phyloP scores from a whole-genome alignment of 2,797 vertebrate genomes.

The Periophthalmus magnuspinnatus region DNA sequence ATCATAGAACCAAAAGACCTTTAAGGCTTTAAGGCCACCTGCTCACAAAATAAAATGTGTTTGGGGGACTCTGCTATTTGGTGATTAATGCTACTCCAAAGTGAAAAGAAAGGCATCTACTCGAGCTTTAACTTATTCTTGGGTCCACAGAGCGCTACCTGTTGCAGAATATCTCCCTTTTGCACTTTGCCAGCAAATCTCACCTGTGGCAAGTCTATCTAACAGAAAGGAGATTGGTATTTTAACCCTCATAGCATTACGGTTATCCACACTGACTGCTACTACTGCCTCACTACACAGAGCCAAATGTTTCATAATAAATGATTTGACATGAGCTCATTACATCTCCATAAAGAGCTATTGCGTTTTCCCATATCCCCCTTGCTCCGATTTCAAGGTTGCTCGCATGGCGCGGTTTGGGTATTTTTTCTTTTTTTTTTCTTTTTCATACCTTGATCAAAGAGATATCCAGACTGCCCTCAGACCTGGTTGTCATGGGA shows the following conservation, averaged over 20 bases:
- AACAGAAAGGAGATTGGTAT: conserved; percentile 1
- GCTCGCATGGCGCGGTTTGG: conserved; percentile 58
- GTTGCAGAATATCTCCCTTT: conserved; percentile 7
- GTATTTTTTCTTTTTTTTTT: conserved; percentile 58
- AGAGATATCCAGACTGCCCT: conserved; percentile 77
- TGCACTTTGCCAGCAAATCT: background rate
- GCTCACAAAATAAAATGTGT: conserved; percentile 72
- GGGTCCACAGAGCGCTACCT: conserved; percentile 26
- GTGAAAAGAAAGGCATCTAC: conserved; percentile 53
- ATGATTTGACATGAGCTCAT: conserved; percentile 42
- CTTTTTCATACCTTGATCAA: conserved; percentile 54
- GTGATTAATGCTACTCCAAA: conserved; percentile 64
- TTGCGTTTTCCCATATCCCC: conserved; percentile 46
- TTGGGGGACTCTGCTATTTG: conserved; percentile 60
- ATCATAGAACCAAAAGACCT: conserved; percentile 74
- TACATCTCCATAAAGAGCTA: conserved; percentile 46
- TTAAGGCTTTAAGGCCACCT: conserved; percentile 75
- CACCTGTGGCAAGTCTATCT: background rate
- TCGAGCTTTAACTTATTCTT: conserved; percentile 45
- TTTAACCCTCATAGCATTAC: conserved; percentile 2
- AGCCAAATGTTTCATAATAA: conserved; percentile 26
- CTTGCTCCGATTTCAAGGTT: conserved; percentile 64
- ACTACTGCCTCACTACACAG: background rate
- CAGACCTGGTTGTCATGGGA: conserved; percentile 85
- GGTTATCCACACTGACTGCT: background rate